A percentile compares a stretch with the other conserved stretches of the same genome.
phyloP scores from a whole-genome alignment of 2,888 invertebrate species.

The Onchidella celtica region DNA sequence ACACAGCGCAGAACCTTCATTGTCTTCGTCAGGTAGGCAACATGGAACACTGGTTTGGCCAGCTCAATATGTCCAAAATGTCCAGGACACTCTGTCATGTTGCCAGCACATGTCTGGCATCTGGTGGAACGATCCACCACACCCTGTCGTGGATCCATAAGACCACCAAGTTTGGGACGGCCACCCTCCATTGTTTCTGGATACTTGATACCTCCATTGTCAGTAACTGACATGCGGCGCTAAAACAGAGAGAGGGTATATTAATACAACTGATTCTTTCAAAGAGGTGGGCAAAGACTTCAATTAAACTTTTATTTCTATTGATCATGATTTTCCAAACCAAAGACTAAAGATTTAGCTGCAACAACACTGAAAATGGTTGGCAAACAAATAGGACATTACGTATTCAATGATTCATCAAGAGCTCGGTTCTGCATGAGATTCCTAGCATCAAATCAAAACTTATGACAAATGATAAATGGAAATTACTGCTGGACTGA shows the following conservation, averaged over 20 bases:
- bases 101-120: slow-evolving; percentile 84
- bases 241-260: slow-evolving; percentile 82
- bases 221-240: slow-evolving; percentile 97
- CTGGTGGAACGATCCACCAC: slow-evolving; percentile 94
- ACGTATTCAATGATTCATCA: too few species aligned
- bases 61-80: slow-evolving; percentile 99
- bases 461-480: too few species aligned
- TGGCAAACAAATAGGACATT: too few species aligned
- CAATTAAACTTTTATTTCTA: neutral
- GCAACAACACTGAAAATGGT: neutral
- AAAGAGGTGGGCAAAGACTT: too few species aligned
- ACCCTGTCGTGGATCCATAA: slow-evolving; percentile 99
- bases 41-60: slow-evolving; percentile 98
- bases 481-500: too few species aligned
- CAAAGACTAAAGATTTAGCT: neutral
- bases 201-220: slow-evolving; percentile 94
- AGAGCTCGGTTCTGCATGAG: too few species aligned
- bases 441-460: too few species aligned
- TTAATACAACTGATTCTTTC: neutral
- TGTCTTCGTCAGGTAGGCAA: slow-evolving; percentile 97
- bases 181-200: slow-evolving; percentile 99
- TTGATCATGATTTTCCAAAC: neutral
- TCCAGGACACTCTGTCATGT: slow-evolving; percentile 99
- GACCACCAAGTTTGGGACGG: slow-evolving; percentile 96
- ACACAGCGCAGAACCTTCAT: slow-evolving; percentile 99